A percentile compares a stretch with the other conserved stretches of the same genome.
These are phyloP conservation scores for Leucoma salicis DNA, from an alignment of 2,888 invertebrate genomes.

Conservation along the genomic window DNA sequence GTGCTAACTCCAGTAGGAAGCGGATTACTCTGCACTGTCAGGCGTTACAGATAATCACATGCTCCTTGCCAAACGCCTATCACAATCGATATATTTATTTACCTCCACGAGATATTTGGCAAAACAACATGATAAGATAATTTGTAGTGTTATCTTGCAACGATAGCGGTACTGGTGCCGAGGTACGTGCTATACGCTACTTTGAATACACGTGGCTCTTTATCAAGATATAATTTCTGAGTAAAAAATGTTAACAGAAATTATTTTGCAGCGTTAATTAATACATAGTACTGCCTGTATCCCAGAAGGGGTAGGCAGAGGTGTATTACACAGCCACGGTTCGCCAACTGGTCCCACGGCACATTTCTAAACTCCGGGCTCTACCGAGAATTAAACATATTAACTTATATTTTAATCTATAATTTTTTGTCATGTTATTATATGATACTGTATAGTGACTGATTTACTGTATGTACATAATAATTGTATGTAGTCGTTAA, in stretches of 20 bases:
- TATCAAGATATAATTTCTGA: no score
- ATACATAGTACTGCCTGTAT: no score
- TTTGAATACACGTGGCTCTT: slow-evolving; percentile 1
- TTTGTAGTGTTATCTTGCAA: slow-evolving; percentile 16
- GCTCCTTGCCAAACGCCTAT: slow-evolving; percentile 38
- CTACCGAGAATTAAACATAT: no score
- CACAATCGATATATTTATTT: slow-evolving; percentile 39
- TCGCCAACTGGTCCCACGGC: no score
- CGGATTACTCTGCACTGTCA: slow-evolving; percentile 58
- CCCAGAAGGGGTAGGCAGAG: no score
- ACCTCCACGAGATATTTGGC: slow-evolving; percentile 34
- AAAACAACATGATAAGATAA: slow-evolving; percentile 37
- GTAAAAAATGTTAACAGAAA: no score
- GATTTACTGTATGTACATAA: background rate
- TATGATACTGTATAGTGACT: no score
- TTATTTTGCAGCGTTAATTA: no score
- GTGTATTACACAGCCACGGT: no score
- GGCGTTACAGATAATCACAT: slow-evolving; percentile 53
- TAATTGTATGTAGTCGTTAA: background rate
- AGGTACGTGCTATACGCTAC: background rate
- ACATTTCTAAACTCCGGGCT: no score
- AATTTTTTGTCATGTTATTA: no score
- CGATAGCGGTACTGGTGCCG: slow-evolving; percentile 11
- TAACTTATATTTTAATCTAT: no score
- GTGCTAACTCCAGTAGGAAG: slow-evolving; percentile 55